Conservation (phyloP, 2,113 vertebrate genomes). For the Cisticola juncidis region DNA sequence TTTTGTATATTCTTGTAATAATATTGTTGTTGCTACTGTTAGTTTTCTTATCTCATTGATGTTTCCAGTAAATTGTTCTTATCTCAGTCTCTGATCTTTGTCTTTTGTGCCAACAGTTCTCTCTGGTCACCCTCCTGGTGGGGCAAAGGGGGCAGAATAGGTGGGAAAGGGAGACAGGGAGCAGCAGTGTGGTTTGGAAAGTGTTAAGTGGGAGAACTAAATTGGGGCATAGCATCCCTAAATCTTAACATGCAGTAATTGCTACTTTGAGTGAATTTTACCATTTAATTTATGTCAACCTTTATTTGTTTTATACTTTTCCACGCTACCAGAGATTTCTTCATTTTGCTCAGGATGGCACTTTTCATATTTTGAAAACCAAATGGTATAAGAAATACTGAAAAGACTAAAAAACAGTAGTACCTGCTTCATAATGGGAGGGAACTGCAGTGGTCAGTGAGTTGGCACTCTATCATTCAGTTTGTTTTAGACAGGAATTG, state of each 20-base stretch:
- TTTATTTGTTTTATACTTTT: not conserved
- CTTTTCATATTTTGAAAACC: not conserved
- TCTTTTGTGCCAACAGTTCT: not conserved
- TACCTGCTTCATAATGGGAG: not conserved
- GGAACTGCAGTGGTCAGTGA: not conserved
- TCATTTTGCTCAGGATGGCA: not conserved
- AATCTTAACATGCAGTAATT: rapidly evolving
- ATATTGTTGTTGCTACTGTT: not conserved
- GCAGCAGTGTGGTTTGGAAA: not conserved
- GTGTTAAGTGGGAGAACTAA: not conserved
- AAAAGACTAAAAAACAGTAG: not conserved
- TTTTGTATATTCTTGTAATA: not conserved
- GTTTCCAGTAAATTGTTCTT: not conserved
- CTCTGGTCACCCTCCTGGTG: not conserved
- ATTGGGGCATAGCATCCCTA: not conserved
- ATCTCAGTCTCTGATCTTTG: not conserved
- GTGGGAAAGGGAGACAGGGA: rapidly evolving
- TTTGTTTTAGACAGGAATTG: not conserved
- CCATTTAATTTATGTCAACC: not conserved
- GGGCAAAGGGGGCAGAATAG: not conserved
- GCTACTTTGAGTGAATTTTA: not conserved
- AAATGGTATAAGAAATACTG: not conserved
- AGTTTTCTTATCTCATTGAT: not conserved
- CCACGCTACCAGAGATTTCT: not conserved
- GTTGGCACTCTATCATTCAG: not conserved